These are phyloP conservation scores for Sipha flava DNA, from an alignment of 1,140 invertebrate genomes.

Conservation along the genomic window DNA sequence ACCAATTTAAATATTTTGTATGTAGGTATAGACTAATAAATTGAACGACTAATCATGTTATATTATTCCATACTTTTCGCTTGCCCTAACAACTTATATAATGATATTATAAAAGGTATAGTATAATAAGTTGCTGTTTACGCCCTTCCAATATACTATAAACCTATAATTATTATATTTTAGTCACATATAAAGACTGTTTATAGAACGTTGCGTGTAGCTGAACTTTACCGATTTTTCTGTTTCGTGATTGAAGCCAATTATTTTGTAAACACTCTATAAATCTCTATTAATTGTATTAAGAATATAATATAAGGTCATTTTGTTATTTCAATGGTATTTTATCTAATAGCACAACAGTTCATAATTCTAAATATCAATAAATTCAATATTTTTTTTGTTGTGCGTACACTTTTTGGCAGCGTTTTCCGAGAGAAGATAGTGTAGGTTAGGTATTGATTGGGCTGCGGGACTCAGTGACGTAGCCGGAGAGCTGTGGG, in stretches of 20 bases:
- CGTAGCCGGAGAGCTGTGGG: background rate
- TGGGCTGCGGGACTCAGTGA: conserved; percentile 5
- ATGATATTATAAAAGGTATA: too few relatives aligned
- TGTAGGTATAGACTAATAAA: too few relatives aligned
- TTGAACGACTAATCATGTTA: too few relatives aligned
- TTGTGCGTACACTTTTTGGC: background rate
- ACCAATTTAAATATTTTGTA: too few relatives aligned
- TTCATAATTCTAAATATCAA: background rate
- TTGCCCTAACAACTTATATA: too few relatives aligned
- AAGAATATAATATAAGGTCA: background rate
- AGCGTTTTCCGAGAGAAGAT: background rate
- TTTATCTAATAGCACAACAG: too few relatives aligned
- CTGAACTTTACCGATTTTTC: background rate
- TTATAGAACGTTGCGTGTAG: background rate
- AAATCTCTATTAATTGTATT: background rate
- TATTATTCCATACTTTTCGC: too few relatives aligned
- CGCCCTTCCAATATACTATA: too few relatives aligned
- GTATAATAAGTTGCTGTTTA: too few relatives aligned
- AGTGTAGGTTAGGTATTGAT: conserved; percentile 26
- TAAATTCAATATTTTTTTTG: background rate
- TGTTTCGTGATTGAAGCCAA: background rate
- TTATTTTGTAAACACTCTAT: background rate
- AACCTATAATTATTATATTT: background rate
- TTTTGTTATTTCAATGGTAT: too few relatives aligned
- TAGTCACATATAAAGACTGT: background rate